A percentile compares a stretch with the other conserved stretches of the same genome.
phyloP scores from a whole-genome alignment of 2,797 vertebrate genomes.

The Premnoplex brunnescens region DNA sequence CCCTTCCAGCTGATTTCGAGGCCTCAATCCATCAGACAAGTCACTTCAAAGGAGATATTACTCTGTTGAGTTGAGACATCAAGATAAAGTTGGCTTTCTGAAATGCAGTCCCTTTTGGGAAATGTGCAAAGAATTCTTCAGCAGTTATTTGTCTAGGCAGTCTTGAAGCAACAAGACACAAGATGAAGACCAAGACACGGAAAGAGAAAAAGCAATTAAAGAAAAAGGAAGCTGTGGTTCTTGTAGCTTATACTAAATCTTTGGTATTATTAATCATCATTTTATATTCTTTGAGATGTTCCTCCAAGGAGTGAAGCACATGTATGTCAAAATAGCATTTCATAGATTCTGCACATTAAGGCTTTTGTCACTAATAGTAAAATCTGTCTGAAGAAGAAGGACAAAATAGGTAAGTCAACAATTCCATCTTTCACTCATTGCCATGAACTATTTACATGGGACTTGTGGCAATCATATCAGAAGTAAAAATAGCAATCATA shows the following conservation, averaged over 20 bases:
- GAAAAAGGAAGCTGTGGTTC: not conserved
- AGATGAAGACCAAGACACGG: conserved; percentile 24
- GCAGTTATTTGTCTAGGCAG: conserved; percentile 28
- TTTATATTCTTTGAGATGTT: conserved; percentile 1
- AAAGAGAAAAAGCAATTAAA: conserved; percentile 8
- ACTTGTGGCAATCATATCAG: not conserved
- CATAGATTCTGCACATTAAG: not conserved
- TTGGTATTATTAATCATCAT: not conserved
- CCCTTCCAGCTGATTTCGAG: conserved; percentile 52
- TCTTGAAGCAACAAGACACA: conserved; percentile 18
- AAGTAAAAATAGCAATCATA: not conserved
- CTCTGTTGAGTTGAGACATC: conserved; percentile 26
- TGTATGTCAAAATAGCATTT: not conserved
- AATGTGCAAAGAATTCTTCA: not conserved
- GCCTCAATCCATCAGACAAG: conserved; percentile 29
- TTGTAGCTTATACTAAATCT: not conserved
- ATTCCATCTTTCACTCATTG: not conserved
- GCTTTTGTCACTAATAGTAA: not conserved
- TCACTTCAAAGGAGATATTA: conserved; percentile 29
- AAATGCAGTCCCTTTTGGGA: conserved; percentile 27
- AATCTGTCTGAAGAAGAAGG: conserved; percentile 4
- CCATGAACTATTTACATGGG: not conserved
- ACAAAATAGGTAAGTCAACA: conserved; percentile 38
- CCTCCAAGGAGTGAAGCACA: not conserved
- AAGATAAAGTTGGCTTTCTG: conserved; percentile 27